Percentiles rank a stretch among this genome's conserved stretches.
Conservation (phyloP, 2,888 invertebrate genomes). For the Nomada flava region DNA sequence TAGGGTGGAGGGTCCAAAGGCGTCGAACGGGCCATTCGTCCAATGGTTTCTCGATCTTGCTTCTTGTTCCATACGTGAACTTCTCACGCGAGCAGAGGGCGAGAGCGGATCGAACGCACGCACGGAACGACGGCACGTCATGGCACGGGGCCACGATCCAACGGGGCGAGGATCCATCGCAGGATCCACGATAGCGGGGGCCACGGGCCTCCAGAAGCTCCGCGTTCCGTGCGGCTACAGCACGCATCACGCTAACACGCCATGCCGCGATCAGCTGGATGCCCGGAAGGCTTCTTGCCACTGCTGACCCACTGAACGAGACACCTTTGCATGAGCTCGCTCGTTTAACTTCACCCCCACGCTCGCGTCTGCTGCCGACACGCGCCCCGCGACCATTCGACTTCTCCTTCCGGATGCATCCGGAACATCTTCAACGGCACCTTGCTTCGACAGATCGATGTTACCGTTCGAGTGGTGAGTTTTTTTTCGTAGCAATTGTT, state of each 20-base stretch:
- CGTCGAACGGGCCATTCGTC: conserved; percentile 19
- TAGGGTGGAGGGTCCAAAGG: background rate
- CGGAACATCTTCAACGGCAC: background rate
- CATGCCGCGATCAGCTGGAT: conserved; percentile 77
- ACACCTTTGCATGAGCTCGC: conserved; percentile 79
- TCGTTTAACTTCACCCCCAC: conserved; percentile 71
- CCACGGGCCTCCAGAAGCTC: conserved; percentile 61
- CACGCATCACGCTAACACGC: conserved; percentile 71
- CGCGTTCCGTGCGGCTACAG: conserved; percentile 67
- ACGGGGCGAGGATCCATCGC: conserved; percentile 49
- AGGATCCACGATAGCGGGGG: conserved; percentile 57
- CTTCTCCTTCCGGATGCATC: conserved; percentile 1
- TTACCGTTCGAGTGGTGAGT: no score
- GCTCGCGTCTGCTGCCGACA: conserved; percentile 43
- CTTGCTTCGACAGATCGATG: no score
- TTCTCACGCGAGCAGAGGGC: conserved; percentile 54
- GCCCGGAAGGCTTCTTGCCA: conserved; percentile 79
- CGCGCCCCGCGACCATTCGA: conserved; percentile 40
- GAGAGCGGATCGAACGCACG: conserved; percentile 54
- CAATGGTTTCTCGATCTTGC: conserved; percentile 48
- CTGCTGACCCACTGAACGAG: conserved; percentile 83
- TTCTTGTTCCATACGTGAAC: conserved; percentile 40
- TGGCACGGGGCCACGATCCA: conserved; percentile 43
- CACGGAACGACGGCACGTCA: conserved; percentile 53
- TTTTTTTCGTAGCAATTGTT: no score